Base-by-base conservation (phyloP, 2,797 vertebrate genomes). In the Acipenser transmontanus region DNA sequence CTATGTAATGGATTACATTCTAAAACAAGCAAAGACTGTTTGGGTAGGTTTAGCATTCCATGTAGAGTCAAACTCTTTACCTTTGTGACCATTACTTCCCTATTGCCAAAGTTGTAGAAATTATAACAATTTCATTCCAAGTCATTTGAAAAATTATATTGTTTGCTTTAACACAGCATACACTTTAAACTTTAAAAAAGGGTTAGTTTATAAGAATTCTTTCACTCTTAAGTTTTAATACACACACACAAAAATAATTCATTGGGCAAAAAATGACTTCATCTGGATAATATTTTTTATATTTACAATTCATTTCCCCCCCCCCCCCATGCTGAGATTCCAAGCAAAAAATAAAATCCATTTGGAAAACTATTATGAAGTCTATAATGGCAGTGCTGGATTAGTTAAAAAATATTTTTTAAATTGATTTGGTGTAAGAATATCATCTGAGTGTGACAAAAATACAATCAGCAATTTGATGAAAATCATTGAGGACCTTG, bases 311-410 rank as follows among this genome's bases (percentile, higher is more conserved):
- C 51, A 7, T 64, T 47, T 20, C 50, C 56, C 59, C 1, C 20
- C 2, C 34, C 51, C 54, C 78, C 74, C 72, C 70, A 71, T 81
- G 72, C 72, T 61, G 72, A 80, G 74, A 61, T 66, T 71, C 69
- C 81, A 81, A 78, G 80, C 93, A 94, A 95, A 88, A 34, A 96
- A 94, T 93, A 92, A 92, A 90, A 93, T 81, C 86, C 80, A 87
- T 88, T 93, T 94, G 92, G 93, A 93, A 95, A 96, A 90, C 92
- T 83, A 83, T 88, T 87, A 88, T 83, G 79, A 91, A 87, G 81
- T 90, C 59, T 80, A 84, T 78, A 76, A 76, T 91, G 94, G 93
- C 94, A 95, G 93, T 95, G 91, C 77, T 91, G 86, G 81, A 85
- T 92, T 90, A 92, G 78, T 86, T 84, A 92, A 89, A 91, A 94